Evolutionary conservation across 2,797 vertebrate genomes (phyloP), one percentile per base, ranked within the genome.

Genomic region (Anguilla obscura): DNA sequence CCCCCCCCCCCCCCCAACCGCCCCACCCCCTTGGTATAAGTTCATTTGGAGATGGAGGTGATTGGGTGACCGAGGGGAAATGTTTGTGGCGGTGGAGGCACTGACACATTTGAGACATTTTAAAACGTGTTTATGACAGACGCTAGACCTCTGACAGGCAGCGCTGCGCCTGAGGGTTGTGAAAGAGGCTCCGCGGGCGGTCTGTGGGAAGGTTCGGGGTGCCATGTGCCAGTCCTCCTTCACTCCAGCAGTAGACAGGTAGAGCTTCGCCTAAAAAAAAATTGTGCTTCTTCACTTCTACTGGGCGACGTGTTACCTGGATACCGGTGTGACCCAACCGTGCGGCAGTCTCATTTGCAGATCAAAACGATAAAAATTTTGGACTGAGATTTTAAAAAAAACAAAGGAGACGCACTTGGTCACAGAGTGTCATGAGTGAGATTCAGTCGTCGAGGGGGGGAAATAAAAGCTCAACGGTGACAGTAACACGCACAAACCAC

Each of bases 1-100:
- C 89, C 88, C 90, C 87, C 87, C 85, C 83, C 88, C 92, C 91
- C 83, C 88, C 92, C 91, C 88, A 36, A 36, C 92, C 91, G 88
- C 86, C 54, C 88, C 86, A 90, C 90, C 74, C 18, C 12, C 18
- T 24, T 27, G 90, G 90, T 89, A 89, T 90, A 82, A 88, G 89
- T 90, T 90, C 56, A 85, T 83, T 60, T 66, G n/a, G 36, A 76
- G 89, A 87, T 88, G 86, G 85, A 88, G 88, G 90, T 91, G 91
- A 92, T 30, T 56, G 93, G 92, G 93, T 93, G 93, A 93, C 86
- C 71, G 60, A 36, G 12, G 14, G 50, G 50, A 52, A n/a, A 36
- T 24, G 54, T 40, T 45, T n/a, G 89, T 87, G 89, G 86, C 80
- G 50, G 48, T 56, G 45, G 27, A 50, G 63, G 60, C 63, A 8